Evolutionary conservation across 2,888 invertebrate species (phyloP), one percentile per base, ranked within the genome.

Genomic region (Drosophila stalkeri): DNA sequence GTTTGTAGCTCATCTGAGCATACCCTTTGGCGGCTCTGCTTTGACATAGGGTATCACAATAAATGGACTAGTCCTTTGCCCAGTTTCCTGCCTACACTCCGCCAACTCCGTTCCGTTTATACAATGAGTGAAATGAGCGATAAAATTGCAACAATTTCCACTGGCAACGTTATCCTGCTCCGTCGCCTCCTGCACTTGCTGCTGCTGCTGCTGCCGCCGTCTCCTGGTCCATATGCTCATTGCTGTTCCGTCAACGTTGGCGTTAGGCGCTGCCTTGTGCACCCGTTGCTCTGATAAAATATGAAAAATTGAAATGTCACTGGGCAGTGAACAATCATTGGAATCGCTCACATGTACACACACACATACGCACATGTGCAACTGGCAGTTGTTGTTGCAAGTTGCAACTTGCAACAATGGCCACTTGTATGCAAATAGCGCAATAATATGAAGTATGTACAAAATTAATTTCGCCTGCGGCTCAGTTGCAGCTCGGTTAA

Each of bases 391-490:
- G 69, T 71, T 64, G 69, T 75, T 57, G 70, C 75, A 69, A 77
- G 55, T 64, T 70, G 71, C 75, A 77, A 66, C 67, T 81, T 77
- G 75, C 72, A 82, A 82, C 81, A 81, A 81, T 81, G 73, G 82
- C 73, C 81, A 82, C 82, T 81, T 88, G 81, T 54, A 88, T 74
- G 81, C 88, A 86, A 90, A 86, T 82, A 88, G 82, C 66, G 81
- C 71, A 79, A 86, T 88, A 88, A 88, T 90, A 88, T 90, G 88
- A 85, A 80, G 86, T 78, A 82, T 87, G 89, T 88, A 86, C 86
- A 81, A 79, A 90, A 87, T 90, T 84, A 87, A 87, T 83, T 68
- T 86, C 39, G 82, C 87, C 78, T 43, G 41, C 33, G 79, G 90
- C 67, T 33, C 62, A 78, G 70, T 81, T 84, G 81, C 80, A 75